phyloP scores from a whole-genome alignment of 2,113 vertebrate genomes.

The Atlantisia rogersi region DNA sequence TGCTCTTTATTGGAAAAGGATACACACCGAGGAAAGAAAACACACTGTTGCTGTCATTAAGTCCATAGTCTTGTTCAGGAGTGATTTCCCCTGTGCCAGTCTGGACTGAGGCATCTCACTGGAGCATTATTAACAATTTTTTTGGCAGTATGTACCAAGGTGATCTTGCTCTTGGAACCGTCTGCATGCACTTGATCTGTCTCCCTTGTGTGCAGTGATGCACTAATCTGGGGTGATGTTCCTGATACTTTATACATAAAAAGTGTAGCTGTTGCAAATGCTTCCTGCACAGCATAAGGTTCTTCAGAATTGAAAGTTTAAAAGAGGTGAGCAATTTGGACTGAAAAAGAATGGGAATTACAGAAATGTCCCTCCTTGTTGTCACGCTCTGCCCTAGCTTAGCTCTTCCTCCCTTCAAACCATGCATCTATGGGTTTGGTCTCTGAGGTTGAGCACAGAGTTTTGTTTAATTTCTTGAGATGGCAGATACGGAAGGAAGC shows the following conservation, averaged over 20 bases:
- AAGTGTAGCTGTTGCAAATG: not conserved
- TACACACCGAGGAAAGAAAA: not conserved
- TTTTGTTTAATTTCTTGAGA: not conserved
- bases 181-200: not conserved
- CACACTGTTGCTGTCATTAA: not conserved
- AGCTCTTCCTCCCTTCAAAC: not conserved
- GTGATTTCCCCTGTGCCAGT: not conserved
- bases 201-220: not conserved
- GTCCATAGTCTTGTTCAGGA: not conserved
- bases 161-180: not conserved
- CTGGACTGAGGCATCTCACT: not conserved
- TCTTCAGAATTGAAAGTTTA: not conserved
- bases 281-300: not conserved
- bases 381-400: not conserved
- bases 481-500: not conserved
- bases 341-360: not conserved
- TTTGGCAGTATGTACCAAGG: accelerated
- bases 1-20: not conserved
- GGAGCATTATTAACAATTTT: not conserved
- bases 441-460: not conserved
- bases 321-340: not conserved
- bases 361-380: not conserved
- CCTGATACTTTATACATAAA: not conserved
- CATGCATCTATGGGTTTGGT: not conserved
- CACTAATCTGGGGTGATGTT: not conserved